A percentile compares a stretch with the other conserved stretches of the same genome.
phyloP scores from a whole-genome alignment of 2,888 invertebrate genomes.

The Leptinotarsa tumamoca region DNA sequence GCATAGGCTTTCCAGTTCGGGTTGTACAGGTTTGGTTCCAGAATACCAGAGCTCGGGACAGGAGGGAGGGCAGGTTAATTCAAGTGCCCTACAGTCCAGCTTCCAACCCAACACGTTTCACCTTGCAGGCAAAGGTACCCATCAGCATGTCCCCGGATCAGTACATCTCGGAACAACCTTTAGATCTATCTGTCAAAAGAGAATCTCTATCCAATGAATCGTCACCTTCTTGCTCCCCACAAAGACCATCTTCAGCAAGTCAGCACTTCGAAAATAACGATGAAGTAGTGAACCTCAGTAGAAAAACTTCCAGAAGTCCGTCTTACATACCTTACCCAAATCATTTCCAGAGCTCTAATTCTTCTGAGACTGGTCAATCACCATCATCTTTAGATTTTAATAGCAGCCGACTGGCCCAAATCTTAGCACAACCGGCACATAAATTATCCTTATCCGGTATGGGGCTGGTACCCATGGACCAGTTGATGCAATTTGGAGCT shows the following conservation, averaged over 20 bases:
- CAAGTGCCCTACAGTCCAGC: conserved; percentile 66
- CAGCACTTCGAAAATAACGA: conserved; percentile 74
- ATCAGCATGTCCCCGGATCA: conserved; percentile 42
- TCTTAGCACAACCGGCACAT: conserved; percentile 66
- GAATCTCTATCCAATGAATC: conserved; percentile 70
- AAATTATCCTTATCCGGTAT: conserved; percentile 62
- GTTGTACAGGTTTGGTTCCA: conserved; percentile 97
- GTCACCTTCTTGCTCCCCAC: conserved; percentile 74
- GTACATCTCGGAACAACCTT: conserved; percentile 78
- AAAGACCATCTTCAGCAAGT: conserved; percentile 73
- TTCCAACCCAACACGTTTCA: conserved; percentile 52
- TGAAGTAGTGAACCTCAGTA: conserved; percentile 84
- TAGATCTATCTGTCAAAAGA: conserved; percentile 91
- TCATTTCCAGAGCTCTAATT: conserved; percentile 74
- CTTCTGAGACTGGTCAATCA: conserved; percentile 65
- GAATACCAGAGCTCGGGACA: conserved; percentile 91
- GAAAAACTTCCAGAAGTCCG: conserved; percentile 75
- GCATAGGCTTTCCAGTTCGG: conserved; percentile 79
- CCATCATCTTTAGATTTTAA: conserved; percentile 67
- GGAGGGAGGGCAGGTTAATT: conserved; percentile 74
- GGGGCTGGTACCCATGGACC: conserved; percentile 76
- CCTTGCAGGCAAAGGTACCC: conserved; percentile 30
- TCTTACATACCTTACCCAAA: conserved; percentile 59
- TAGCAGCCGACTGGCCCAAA: conserved; percentile 67
- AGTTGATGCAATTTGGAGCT: conserved; percentile 70